Percentiles rank a stretch among this genome's conserved stretches.
These are phyloP conservation scores for fruit fly (Drosophila melanogaster) DNA, from an alignment of 1,140 invertebrate genomes.

Conservation along the genomic window DNA sequence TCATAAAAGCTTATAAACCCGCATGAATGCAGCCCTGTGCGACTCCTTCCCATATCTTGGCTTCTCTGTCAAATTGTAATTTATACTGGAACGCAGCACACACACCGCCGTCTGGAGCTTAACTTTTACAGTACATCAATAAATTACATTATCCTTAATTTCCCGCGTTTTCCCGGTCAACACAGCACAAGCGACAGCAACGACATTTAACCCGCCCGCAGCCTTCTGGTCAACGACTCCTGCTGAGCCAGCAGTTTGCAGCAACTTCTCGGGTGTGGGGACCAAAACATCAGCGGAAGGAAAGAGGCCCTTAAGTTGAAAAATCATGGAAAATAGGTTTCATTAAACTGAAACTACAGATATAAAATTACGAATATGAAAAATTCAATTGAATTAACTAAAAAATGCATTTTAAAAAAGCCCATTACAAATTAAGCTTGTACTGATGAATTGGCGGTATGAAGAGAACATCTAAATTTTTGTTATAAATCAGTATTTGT, in stretches of 20 bases:
- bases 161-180: constrained; percentile 79
- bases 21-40: constrained; percentile 20
- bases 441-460: neutral
- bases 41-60: constrained; percentile 2
- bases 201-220: constrained; percentile 74
- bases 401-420: too few relatives aligned
- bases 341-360: constrained; percentile 28
- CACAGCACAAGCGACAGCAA: constrained; percentile 42
- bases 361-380: neutral
- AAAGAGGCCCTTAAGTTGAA: constrained; percentile 2
- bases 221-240: constrained; percentile 26
- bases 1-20: constrained; percentile 52
- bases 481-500: too few relatives aligned
- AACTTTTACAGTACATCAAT: constrained; percentile 81
- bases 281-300: neutral
- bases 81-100: constrained; percentile 59
- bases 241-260: constrained; percentile 63
- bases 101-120: constrained; percentile 60
- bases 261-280: neutral
- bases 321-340: constrained; percentile 43
- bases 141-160: constrained; percentile 82
- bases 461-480: neutral
- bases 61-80: constrained; percentile 69
- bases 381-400: too few relatives aligned
- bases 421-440: too few relatives aligned